Evolutionary conservation across 2,113 vertebrate species (phyloP).

Genomic region (Cryptomyrus ogoouensis): DNA sequence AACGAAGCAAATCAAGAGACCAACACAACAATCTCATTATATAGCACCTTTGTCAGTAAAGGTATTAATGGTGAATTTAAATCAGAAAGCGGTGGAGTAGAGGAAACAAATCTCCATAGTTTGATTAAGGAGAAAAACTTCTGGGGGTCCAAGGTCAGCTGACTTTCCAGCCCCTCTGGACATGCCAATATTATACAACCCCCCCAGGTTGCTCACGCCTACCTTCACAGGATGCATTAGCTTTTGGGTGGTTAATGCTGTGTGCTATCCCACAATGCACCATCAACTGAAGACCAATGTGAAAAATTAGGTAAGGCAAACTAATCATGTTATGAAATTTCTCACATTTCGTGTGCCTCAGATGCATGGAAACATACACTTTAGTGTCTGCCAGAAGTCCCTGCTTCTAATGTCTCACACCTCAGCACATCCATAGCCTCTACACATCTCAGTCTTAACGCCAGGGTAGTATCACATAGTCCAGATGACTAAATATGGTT

Average conservation of each 20-base stretch:
- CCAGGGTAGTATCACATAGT: not conserved
- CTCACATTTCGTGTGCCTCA: not conserved
- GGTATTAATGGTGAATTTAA: not conserved
- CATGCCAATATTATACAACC: not conserved
- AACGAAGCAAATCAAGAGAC: not conserved
- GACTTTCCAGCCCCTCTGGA: not conserved
- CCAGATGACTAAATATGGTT: not conserved
- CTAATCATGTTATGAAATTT: not conserved
- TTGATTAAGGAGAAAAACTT: not conserved
- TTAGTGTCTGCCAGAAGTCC: not conserved
- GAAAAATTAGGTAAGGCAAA: not conserved
- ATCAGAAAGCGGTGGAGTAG: not conserved
- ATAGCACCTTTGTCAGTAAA: not conserved
- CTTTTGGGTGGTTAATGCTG: not conserved
- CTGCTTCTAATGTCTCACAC: not conserved
- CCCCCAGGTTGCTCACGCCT: not conserved
- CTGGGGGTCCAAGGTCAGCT: not conserved
- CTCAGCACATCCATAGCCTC: not conserved
- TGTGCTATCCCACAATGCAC: conserved; percentile 4
- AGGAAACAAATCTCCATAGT: not conserved
- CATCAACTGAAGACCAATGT: not conserved
- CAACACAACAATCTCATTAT: not conserved
- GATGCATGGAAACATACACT: not conserved
- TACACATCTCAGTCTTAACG: not conserved
- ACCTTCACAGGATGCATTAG: not conserved